Evolutionary conservation across 1,140 invertebrate genomes (phyloP), one percentile per base, ranked within the genome.

Genomic region (Eupeodes corollae): DNA sequence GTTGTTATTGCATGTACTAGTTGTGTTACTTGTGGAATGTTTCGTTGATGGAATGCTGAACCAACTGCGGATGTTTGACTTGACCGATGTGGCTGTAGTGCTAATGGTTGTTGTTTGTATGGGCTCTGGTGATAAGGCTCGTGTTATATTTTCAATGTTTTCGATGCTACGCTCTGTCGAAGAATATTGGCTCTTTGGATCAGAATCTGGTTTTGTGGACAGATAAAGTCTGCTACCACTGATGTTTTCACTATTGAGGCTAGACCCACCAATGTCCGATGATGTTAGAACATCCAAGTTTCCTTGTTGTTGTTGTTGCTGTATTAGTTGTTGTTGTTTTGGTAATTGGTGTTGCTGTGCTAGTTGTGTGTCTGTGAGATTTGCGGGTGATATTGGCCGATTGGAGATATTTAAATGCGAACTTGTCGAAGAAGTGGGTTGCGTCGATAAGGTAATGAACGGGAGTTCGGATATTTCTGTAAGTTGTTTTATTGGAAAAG

Each of bases 381-480:
- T 48, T 42, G 61, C 61, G 5, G 63, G 63, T 13, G 63, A 67
- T 35, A 58, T 63, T 39, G 63, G 56, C 30, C 63, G 56, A 14
- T 15, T 13, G 35, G 13, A 26, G 21, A 26, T 26, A 26, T 26
- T 26, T 26, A 26, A 26, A 26, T 26, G 21, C 21, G 65, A 44
- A 10, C 63, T 54, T 0, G 54, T 43, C 18, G 42, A 42, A 12
- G 52, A 48, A 42, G 41, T 39, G 35, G 58, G 44, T 51, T 58
- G 47, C 41, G 47, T 51, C 6, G 63, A 58, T n/a, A 63, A 42
- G 18, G 60, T 48, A 14, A 65, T 51, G 47, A 54, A 61, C 33
- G 63, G 60, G 16, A 66, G 49, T 44, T 66, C 63, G 19, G 61
- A 58, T 54, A 66, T 61, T 56, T 66, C 63, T 66, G 31, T 18